These are phyloP conservation scores for Perizoma affinitatum DNA, from an alignment of 2,888 invertebrate species.

Conservation along the genomic window DNA sequence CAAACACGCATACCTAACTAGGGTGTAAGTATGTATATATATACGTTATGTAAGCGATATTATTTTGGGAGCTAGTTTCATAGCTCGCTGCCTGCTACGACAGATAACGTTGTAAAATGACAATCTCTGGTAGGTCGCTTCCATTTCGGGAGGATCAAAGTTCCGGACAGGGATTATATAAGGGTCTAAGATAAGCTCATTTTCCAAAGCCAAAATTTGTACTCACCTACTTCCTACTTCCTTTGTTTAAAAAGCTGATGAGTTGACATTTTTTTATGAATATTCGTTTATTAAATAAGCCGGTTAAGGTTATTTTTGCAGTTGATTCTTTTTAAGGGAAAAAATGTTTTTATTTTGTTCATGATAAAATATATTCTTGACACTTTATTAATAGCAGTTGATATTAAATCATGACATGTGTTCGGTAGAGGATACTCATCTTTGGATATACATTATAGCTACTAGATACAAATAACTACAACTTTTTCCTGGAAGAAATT, in stretches of 20 bases:
- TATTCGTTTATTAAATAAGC: constrained; percentile 25
- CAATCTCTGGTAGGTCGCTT: constrained; percentile 74
- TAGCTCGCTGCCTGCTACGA: constrained; percentile 65
- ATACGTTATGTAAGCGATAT: constrained; percentile 21
- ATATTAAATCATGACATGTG: too few species aligned
- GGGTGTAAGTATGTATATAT: background rate
- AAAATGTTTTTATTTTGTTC: constrained; percentile 13
- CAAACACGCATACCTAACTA: background rate
- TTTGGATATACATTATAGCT: too few species aligned
- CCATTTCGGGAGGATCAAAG: constrained; percentile 79
- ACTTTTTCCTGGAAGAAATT: too few species aligned
- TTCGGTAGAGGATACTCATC: too few species aligned
- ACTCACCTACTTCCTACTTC: constrained; percentile 64
- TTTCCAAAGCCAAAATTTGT: constrained; percentile 77
- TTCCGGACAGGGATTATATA: constrained; percentile 77
- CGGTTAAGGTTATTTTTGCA: constrained; percentile 28
- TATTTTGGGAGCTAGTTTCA: constrained; percentile 57
- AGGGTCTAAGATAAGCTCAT: constrained; percentile 81
- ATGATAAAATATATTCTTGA: background rate
- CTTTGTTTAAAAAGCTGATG: constrained; percentile 59
- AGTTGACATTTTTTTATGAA: constrained; percentile 50
- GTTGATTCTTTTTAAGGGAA: constrained; percentile 15
- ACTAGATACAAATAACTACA: too few species aligned
- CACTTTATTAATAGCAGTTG: background rate
- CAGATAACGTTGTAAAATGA: constrained; percentile 77